A percentile compares a stretch with the other conserved stretches of the same genome.
Evolutionary conservation across 2,888 invertebrate genomes (phyloP).

Genomic region (Megalurothrips usitatus): DNA sequence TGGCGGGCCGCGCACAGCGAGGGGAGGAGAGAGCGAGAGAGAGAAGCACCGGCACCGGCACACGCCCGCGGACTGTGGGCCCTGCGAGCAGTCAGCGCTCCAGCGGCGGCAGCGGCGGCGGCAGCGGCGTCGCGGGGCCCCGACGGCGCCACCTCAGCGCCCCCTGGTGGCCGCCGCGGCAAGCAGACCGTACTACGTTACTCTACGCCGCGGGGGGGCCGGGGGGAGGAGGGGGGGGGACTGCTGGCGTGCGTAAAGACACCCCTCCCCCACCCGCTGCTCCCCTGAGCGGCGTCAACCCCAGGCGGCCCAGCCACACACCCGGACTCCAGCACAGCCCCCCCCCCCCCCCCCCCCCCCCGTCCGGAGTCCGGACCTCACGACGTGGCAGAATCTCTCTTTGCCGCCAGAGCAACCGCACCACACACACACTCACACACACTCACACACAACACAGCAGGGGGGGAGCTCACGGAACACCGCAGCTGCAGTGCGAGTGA

Average conservation of each 20-base stretch:
- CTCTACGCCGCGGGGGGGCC: not conserved
- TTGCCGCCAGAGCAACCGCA: too few relatives aligned
- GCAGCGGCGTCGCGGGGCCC: too few relatives aligned
- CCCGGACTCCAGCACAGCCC: not conserved
- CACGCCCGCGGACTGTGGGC: not conserved
- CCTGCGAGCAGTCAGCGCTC: not conserved
- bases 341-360: not conserved
- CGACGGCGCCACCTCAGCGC: not conserved
- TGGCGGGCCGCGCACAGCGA: not conserved
- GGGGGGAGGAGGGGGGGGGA: not conserved
- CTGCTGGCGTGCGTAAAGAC: slow-evolving; percentile 5
- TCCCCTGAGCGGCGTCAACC: not conserved
- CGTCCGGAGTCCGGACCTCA: not conserved
- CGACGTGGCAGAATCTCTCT: too few relatives aligned
- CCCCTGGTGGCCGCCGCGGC: not conserved
- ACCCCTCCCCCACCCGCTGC: too few relatives aligned
- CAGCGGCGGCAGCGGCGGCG: too few relatives aligned
- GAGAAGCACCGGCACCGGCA: not conserved
- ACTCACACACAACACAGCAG: too few relatives aligned
- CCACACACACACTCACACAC: too few relatives aligned
- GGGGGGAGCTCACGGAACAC: too few relatives aligned
- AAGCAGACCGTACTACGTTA: slow-evolving; percentile 3
- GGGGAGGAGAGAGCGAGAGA: not conserved
- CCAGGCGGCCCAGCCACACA: not conserved
- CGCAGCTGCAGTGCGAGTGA: too few relatives aligned